A percentile compares a stretch with the other conserved stretches of the same genome.
These are phyloP conservation scores for Heliconius hewitsoni DNA, from an alignment of 1,140 invertebrate genomes.

Conservation along the genomic window DNA sequence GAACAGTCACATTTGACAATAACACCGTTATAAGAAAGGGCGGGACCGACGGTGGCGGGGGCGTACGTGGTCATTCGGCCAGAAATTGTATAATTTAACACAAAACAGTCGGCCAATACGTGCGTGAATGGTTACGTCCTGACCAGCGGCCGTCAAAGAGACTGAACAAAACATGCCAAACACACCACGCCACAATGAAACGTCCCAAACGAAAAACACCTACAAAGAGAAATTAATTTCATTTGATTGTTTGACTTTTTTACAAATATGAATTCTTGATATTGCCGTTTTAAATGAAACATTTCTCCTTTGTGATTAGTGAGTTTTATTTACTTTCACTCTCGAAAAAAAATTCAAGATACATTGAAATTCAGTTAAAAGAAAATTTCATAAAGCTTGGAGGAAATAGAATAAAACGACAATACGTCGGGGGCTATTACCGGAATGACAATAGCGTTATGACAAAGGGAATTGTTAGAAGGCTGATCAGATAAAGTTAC, in stretches of 20 bases:
- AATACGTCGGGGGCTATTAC: slow-evolving; percentile 68
- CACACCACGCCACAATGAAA: slow-evolving; percentile 62
- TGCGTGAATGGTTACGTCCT: slow-evolving; percentile 63
- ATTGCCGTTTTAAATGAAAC: neutral
- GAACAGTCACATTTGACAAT: neutral
- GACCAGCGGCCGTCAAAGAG: slow-evolving; percentile 60
- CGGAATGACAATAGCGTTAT: slow-evolving; percentile 61
- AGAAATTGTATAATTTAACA: slow-evolving; percentile 74
- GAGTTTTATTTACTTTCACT: too few relatives aligned
- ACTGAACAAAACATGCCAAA: slow-evolving; percentile 76
- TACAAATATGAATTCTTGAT: neutral
- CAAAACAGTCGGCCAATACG: slow-evolving; percentile 58
- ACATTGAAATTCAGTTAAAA: slow-evolving; percentile 39
- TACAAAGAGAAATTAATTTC: slow-evolving; percentile 47
- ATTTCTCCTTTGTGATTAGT: neutral
- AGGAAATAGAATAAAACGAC: slow-evolving; percentile 70
- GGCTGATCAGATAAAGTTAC: slow-evolving; percentile 70
- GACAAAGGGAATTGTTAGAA: slow-evolving; percentile 71
- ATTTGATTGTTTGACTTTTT: slow-evolving; percentile 3
- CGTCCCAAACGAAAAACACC: slow-evolving; percentile 62
- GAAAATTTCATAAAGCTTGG: slow-evolving; percentile 59
- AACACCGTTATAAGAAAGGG: slow-evolving; percentile 36
- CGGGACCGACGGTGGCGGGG: slow-evolving; percentile 44
- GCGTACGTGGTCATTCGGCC: slow-evolving; percentile 59
- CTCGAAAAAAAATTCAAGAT: too few relatives aligned